Evolutionary conservation across 2,113 vertebrate genomes (phyloP), one percentile per base, ranked within the genome.

Genomic region (Xiphophorus hellerii): DNA sequence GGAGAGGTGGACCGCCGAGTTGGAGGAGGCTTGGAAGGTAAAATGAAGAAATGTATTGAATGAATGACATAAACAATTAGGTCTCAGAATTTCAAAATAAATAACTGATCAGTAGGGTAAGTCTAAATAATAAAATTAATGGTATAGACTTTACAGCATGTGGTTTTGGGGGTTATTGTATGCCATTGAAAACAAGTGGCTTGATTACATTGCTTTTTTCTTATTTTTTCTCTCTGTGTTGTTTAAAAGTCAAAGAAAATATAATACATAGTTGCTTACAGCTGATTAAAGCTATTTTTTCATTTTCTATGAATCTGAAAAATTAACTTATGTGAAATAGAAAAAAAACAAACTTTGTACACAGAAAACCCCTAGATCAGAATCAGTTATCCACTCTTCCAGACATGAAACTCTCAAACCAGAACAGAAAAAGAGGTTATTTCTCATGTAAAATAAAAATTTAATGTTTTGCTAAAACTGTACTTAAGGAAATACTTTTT

Each of bases 11-110:
- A 95, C 93, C 0, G 9, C 87, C 1, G 93, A 95, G 78, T 81
- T 95, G 66, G 94, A 95, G 80, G 89, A 93, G 67, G 94, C 94
- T 0, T 95, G 95, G 95, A 94, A 94, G 93, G 95, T 95, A 80
- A 88, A 4, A 11, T 11, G 25, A 17, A 62, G 5, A 62, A 22
- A 62, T 20, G 30, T 31, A 62, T 7, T 20, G 0, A 58, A 7
- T 10, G 0, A n/a, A n/a, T 58, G 22, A 25, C 15, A 22, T 20
- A 54, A 54, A n/a, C 51, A 48, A 48, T 48, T 48, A 20, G 44
- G 17, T 10, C 5, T 58, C 25, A 5, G n/a, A 17, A 63, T 63
- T 27, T 39, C 33, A 37, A n/a, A 66, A 27, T 37, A 14, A 37
- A 27, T 14, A 11, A 35, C 35, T 35, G 4, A 7, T 6, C 22